A percentile compares a stretch with the other conserved stretches of the same genome.
Conservation (phyloP, 2,888 invertebrate genomes). For the Polydrusus tereticollis region DNA sequence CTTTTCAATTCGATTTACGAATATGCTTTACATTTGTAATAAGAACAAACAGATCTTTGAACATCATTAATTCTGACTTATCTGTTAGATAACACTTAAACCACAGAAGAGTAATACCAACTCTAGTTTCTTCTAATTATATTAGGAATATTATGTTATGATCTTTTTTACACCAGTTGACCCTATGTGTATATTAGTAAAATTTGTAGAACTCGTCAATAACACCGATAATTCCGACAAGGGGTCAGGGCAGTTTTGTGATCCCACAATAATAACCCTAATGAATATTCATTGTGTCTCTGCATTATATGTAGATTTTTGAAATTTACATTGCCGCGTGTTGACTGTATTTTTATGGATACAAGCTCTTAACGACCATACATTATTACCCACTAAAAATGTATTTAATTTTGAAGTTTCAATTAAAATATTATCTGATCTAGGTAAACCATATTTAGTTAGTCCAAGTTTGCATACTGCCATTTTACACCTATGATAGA, state of each 20-base stretch:
- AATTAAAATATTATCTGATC: neutral
- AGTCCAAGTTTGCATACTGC: no score
- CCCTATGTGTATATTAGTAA: neutral
- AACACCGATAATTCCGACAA: constrained; percentile 25
- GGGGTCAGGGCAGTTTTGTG: constrained; percentile 63
- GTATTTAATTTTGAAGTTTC: neutral
- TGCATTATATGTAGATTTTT: constrained; percentile 64
- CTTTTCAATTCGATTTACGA: no score
- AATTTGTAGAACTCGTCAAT: neutral
- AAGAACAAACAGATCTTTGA: no score
- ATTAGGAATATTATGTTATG: no score
- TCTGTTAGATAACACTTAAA: no score
- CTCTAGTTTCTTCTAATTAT: no score
- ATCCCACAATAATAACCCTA: constrained; percentile 58
- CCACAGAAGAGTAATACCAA: no score
- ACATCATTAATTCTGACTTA: no score
- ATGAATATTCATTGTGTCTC: constrained; percentile 62
- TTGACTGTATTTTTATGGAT: constrained; percentile 58
- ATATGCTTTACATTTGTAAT: no score
- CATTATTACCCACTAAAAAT: constrained; percentile 1
- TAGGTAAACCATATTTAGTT: no score
- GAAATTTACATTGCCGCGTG: constrained; percentile 62
- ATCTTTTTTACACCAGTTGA: no score
- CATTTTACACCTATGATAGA: no score
- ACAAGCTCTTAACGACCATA: constrained; percentile 23